phyloP scores from a whole-genome alignment of 1,140 invertebrate species.

The Dufourea novaeangliae region DNA sequence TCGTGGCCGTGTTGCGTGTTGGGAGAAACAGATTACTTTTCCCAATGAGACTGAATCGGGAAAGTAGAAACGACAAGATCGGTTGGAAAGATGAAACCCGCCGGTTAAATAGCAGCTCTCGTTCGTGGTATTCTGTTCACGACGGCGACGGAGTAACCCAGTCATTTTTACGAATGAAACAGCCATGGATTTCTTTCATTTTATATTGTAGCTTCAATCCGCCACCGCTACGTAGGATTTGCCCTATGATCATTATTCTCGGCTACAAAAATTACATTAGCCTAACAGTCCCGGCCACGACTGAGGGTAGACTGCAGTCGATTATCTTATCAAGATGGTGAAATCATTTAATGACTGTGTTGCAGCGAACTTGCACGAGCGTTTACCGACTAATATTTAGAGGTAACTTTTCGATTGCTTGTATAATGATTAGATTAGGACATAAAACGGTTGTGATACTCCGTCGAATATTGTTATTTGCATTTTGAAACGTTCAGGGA shows the following conservation, averaged over 20 bases:
- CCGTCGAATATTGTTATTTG: neutral
- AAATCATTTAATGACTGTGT: constrained; percentile 38
- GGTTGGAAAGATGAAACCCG: neutral
- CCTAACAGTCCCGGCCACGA: neutral
- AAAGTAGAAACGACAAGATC: constrained; percentile 17
- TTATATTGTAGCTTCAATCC: neutral
- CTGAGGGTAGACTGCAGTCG: neutral
- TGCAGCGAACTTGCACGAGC: constrained; percentile 10
- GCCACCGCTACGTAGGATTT: neutral
- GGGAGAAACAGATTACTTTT: constrained; percentile 41
- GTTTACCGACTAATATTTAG: neutral
- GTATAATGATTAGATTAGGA: constrained; percentile 2
- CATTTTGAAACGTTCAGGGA: neutral
- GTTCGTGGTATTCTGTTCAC: neutral
- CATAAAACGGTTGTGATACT: too few species aligned
- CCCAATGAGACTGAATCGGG: constrained; percentile 34
- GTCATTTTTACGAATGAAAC: neutral
- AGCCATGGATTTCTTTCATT: neutral
- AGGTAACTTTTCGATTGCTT: constrained; percentile 6
- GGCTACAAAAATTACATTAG: constrained; percentile 13
- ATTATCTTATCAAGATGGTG: constrained; percentile 43
- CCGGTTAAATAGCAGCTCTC: constrained; percentile 4
- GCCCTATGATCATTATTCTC: neutral
- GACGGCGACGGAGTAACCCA: neutral
- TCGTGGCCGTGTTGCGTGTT: constrained; percentile 18